Evolutionary conservation across 2,113 vertebrate species (phyloP), one percentile per base, ranked within the genome.

Genomic region (Macrotus californicus): DNA sequence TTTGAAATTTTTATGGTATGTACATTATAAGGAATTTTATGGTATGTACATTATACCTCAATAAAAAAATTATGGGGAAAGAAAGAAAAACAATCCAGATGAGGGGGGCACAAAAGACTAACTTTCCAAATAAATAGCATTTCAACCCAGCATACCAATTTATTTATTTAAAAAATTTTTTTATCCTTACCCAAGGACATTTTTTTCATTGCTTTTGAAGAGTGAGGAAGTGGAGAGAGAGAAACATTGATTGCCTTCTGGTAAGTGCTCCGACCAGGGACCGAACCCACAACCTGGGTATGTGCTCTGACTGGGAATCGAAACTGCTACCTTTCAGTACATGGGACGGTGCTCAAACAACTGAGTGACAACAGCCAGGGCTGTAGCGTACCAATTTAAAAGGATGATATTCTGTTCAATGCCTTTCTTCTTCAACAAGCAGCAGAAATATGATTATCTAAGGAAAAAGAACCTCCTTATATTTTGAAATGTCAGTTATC

Each of bases 401-500:
- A 90, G 39, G 18, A 59, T 31, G 56, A 82, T 16, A 81, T 84
- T 91, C 46, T 92, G 36, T 69, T 31, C 56, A 85, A 36, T 77
- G 92, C 36, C 54, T 34, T 80, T 82, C 46, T 59, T 69, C 41
- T 41, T 72, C 22, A 80, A 85, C n/a, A 88, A 87, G 56, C 24
- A 76, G 75, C 41, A 76, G 54, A 89, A 92, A 48, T 56, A 36
- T 26, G 10, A 46, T 81, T 87, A 59, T 50, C 15, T 52, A 41
- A 84, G 24, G 29, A 75, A 93, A 83, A 96, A n/a, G 0, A 70
- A 52, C 48, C 72, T 86, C 19, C 54, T 84, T 75, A 59, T 64
- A 94, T 94, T 93, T 75, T 39, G 66, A 94, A 92, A 89, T 88
- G 79, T 89, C 70, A 95, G 69, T 83, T 85, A 75, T 34, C 64